Conservation (phyloP, 2,888 invertebrate species). For the Orthosia gothica region DNA sequence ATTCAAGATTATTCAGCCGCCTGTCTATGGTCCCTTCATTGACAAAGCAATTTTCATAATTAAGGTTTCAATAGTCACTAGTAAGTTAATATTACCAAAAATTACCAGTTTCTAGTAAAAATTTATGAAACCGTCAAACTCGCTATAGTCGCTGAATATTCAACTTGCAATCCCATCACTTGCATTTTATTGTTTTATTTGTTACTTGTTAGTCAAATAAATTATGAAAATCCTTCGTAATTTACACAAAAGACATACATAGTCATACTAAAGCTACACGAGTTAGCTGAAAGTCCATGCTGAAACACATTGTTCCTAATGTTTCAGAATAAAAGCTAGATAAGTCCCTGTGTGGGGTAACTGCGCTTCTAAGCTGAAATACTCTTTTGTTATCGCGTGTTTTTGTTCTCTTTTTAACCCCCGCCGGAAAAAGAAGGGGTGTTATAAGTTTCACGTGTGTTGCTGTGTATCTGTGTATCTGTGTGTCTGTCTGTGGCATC, state of each 20-base stretch:
- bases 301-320: conserved; percentile 47
- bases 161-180: too few species aligned
- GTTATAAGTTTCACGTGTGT: too few species aligned
- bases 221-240: conserved; percentile 14
- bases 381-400: conserved; percentile 13
- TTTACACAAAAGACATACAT: conserved; percentile 3
- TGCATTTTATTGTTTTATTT: neutral
- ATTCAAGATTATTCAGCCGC: conserved; percentile 26
- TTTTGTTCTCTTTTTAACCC: neutral
- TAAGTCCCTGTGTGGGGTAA: conserved; percentile 21
- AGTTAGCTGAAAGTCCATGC: conserved; percentile 15
- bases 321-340: conserved; percentile 35
- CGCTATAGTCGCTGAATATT: too few species aligned
- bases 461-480: too few species aligned
- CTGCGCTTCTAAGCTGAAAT: conserved; percentile 37
- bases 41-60: neutral
- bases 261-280: neutral
- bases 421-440: too few species aligned
- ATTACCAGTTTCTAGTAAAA: too few species aligned
- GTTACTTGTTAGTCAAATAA: neutral
- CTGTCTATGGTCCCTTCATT: conserved; percentile 1
- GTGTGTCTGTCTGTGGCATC: too few species aligned
- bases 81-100: neutral
- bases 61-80: neutral
- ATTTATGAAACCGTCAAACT: too few species aligned